Evolutionary conservation across 2,113 vertebrate species (phyloP).

Genomic region (Strix uralensis): DNA sequence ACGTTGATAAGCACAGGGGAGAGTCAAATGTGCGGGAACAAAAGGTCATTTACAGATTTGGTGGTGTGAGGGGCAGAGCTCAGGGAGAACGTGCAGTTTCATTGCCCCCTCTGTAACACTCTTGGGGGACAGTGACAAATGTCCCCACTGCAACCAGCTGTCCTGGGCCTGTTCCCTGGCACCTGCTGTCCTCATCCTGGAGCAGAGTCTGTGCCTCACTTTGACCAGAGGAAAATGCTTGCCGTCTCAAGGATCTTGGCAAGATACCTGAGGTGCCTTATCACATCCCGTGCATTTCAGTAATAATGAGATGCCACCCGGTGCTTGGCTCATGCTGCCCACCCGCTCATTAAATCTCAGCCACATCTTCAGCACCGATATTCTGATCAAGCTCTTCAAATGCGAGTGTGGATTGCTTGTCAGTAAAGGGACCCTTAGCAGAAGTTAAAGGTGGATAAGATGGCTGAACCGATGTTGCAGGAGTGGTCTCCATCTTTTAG

Average conservation of each 20-base stretch:
- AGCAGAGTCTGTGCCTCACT: not conserved
- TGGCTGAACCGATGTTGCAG: not conserved
- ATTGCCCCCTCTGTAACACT: not conserved
- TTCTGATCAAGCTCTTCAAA: not conserved
- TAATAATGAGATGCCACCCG: rapidly evolving
- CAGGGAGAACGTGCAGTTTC: not conserved
- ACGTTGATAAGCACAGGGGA: not conserved
- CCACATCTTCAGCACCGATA: not conserved
- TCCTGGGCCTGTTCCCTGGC: not conserved
- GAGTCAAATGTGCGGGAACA: not conserved
- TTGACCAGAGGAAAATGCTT: not conserved
- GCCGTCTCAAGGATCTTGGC: not conserved
- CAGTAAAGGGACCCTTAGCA: not conserved
- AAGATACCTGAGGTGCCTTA: not conserved
- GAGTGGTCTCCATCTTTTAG: not conserved
- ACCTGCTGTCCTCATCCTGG: not conserved
- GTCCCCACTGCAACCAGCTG: not conserved
- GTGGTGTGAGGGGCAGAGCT: rapidly evolving
- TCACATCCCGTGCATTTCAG: rapidly evolving
- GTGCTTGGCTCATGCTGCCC: not conserved
- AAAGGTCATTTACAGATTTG: not conserved
- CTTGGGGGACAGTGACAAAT: rapidly evolving
- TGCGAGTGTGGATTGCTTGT: not conserved
- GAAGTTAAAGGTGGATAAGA: not conserved
- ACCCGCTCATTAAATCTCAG: rapidly evolving